A percentile compares a stretch with the other conserved stretches of the same genome.
Conservation (phyloP, 2,888 invertebrate genomes). For the Acrobasis consociella region DNA sequence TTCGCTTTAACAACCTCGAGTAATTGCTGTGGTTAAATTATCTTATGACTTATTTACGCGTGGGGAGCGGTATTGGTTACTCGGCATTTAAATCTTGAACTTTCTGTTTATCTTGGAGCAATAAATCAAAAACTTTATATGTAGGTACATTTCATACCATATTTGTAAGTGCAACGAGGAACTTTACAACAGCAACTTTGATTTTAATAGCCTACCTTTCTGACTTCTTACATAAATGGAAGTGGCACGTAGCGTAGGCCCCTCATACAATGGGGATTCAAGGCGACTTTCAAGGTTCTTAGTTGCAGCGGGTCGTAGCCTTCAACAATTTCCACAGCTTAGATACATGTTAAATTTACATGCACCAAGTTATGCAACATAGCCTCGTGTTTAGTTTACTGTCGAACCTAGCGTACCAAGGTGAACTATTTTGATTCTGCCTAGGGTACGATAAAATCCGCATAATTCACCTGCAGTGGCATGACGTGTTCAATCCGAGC, state of each 20-base stretch:
- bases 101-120: conserved; percentile 12
- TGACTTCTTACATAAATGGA: conserved; percentile 27
- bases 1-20: conserved; percentile 44
- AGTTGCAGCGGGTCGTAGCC: conserved; percentile 35
- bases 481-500: conserved; percentile 3
- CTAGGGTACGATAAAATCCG: conserved; percentile 17
- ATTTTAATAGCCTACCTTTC: conserved; percentile 16
- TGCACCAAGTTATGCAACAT: conserved; percentile 28
- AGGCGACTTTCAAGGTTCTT: conserved; percentile 47
- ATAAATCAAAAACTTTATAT: conserved; percentile 15
- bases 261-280: conserved; percentile 34
- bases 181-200: conserved; percentile 6
- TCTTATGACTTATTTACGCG: conserved; percentile 49
- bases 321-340: conserved; percentile 36
- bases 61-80: conserved; percentile 27
- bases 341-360: conserved; percentile 35
- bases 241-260: conserved; percentile 26
- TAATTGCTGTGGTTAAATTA: conserved; percentile 37
- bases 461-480: conserved; percentile 18
- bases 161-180: neutral
- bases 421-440: conserved; percentile 25
- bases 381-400: conserved; percentile 17
- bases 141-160: conserved; percentile 10
- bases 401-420: conserved; percentile 26
- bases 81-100: neutral